Evolutionary conservation across 2,888 invertebrate species (phyloP).

Genomic region (Stegophylla sp.): DNA sequence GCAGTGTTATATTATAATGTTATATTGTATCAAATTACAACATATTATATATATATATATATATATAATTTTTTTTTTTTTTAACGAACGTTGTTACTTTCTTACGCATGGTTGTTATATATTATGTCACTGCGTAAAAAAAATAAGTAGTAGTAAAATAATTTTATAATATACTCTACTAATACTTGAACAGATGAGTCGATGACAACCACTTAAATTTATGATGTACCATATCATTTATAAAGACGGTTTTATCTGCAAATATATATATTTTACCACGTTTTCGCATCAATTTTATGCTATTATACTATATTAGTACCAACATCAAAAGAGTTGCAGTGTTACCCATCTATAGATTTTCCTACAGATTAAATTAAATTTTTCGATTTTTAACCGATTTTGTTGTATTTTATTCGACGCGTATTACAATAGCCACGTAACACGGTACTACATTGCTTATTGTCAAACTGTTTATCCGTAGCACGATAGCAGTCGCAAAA

Average conservation of each 20-base stretch:
- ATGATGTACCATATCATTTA: constrained; percentile 4
- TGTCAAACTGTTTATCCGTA: not conserved
- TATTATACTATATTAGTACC: too few relatives aligned
- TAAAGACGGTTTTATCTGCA: not conserved
- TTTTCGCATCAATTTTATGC: too few relatives aligned
- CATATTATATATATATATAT: not conserved
- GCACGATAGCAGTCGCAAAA: not conserved
- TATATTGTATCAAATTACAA: constrained; percentile 31
- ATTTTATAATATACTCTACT: not conserved
- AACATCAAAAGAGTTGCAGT: too few relatives aligned
- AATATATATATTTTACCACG: too few relatives aligned
- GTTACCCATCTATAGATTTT: too few relatives aligned
- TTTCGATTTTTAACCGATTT: not conserved
- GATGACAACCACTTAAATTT: constrained; percentile 31
- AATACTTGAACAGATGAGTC: constrained; percentile 14
- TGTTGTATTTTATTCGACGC: not conserved
- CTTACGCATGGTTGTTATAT: constrained; percentile 17
- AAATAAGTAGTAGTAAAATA: not conserved
- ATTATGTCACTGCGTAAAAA: not conserved
- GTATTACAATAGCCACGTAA: not conserved
- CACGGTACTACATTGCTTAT: not conserved
- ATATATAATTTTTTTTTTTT: constrained; percentile 23
- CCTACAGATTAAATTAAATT: too few relatives aligned
- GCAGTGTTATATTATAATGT: not conserved
- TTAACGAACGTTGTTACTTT: not conserved